Evolutionary conservation across 1,140 invertebrate genomes (phyloP), one percentile per base, ranked within the genome.

Genomic region (Bathynomus jamesi): DNA sequence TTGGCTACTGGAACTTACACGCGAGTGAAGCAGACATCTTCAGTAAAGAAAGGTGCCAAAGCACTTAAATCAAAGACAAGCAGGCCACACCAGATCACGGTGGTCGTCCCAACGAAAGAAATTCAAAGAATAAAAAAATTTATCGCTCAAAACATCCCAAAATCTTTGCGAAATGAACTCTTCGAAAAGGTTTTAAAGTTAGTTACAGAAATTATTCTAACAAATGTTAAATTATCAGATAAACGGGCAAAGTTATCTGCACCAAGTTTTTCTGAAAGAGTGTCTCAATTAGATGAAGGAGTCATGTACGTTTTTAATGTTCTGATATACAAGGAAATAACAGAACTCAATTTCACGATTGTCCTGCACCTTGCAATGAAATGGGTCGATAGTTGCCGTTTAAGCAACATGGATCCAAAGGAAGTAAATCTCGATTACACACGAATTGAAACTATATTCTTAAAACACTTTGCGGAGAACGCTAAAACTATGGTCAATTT

Each of bases 351-450:
- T 32, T 61, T 76, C 25, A 73, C 61, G 8, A 46, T 65, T 3
- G n/a, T 76, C 7, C 65, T 71, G 21, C 75, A 76, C 29, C 67
- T 73, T 10, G 21, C 24, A 4, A 71, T 76, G 25, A 76, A 76
- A 31, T 76, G 71, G 69, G 69, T 76, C 1, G 69, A 72, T 10
- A 71, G 71, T 0, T 73, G 69, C 64, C 69, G 67, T 24, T 40
- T 76, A 0, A 70, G 61, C 25, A 73, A 73, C 31, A 24, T 61
- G 2, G 46, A 73, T 62, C 75, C 75, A n/a, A 73, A 68, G 11
- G 71, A 63, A 24, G 46, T 61, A 40, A 17, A 7, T 8, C 32
- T 40, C 17, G 40, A 53, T 53, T 53, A 53, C 5, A 53, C 40
- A 3, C 13, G 40, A 21, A 53, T 53, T 53, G 40, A 53, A 53